Conservation (phyloP, 64 coral and sea anemone genomes). For the Dendronephthya gigantea region DNA sequence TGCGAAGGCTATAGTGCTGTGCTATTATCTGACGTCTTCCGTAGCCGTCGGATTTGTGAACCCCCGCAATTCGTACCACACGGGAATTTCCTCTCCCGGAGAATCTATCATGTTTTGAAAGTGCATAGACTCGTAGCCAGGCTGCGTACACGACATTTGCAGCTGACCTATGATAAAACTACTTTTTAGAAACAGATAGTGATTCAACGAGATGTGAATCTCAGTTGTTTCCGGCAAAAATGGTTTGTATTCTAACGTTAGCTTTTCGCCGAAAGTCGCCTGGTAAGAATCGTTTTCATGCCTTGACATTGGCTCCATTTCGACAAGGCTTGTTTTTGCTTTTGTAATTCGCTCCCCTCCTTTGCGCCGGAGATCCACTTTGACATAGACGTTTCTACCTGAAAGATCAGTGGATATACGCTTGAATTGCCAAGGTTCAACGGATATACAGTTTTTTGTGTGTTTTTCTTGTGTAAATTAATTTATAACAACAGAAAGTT, state of each 20-base stretch:
- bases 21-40: neutral
- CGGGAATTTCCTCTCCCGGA: neutral
- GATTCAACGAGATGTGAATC: neutral
- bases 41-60: neutral
- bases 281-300: neutral
- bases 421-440: too few relatives aligned
- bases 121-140: neutral
- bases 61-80: neutral
- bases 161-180: neutral
- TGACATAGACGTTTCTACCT: neutral
- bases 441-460: too few relatives aligned
- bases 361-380: neutral
- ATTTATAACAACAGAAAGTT: too few relatives aligned
- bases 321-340: neutral
- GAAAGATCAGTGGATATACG: neutral
- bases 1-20: too few relatives aligned
- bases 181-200: constrained; percentile 7
- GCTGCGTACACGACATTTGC: neutral
- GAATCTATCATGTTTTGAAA: neutral
- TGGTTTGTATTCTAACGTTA: neutral
- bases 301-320: neutral
- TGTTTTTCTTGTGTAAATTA: too few relatives aligned
- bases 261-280: neutral
- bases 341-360: neutral
- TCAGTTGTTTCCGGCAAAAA: neutral